A percentile compares a stretch with the other conserved stretches of the same genome.
Evolutionary conservation across 2,113 vertebrate genomes (phyloP).

Genomic region (Aptenodytes patagonicus): DNA sequence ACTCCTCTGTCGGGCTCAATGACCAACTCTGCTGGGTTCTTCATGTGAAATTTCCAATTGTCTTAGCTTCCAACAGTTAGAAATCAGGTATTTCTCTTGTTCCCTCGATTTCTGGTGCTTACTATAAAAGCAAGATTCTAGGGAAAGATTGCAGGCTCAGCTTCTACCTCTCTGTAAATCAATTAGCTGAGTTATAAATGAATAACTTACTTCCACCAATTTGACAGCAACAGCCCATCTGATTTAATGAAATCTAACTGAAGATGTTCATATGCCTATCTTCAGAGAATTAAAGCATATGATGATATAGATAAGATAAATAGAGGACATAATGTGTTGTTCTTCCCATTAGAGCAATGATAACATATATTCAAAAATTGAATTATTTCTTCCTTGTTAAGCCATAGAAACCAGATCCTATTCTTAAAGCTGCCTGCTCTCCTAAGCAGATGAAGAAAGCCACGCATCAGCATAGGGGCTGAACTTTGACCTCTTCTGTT

Average conservation of each 20-base stretch:
- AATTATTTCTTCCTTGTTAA: slow-evolving; percentile 15
- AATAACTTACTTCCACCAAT: slow-evolving; percentile 50
- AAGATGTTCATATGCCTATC: slow-evolving; percentile 14
- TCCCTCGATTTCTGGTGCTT: not conserved
- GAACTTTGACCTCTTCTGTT: not conserved
- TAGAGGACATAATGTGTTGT: slow-evolving; percentile 43
- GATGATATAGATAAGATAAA: slow-evolving; percentile 46
- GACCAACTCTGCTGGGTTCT: not conserved
- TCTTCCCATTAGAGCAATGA: slow-evolving; percentile 27
- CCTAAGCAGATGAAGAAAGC: not conserved
- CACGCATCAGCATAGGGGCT: not conserved
- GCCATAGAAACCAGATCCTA: slow-evolving; percentile 27
- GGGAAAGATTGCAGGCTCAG: not conserved
- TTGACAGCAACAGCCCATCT: slow-evolving; percentile 45
- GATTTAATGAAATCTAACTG: slow-evolving; percentile 58
- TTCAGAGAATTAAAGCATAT: slow-evolving; percentile 38
- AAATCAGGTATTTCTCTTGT: not conserved
- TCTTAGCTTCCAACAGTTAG: not conserved
- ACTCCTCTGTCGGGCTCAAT: not conserved
- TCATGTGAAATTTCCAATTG: not conserved
- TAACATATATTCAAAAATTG: not conserved
- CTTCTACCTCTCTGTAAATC: slow-evolving; percentile 46
- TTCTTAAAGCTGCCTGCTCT: not conserved
- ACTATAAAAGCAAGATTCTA: not conserved
- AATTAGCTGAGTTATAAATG: slow-evolving; percentile 54